Evolutionary conservation across 2,113 vertebrate genomes (phyloP).

Genomic region (Ondatra zibethicus): DNA sequence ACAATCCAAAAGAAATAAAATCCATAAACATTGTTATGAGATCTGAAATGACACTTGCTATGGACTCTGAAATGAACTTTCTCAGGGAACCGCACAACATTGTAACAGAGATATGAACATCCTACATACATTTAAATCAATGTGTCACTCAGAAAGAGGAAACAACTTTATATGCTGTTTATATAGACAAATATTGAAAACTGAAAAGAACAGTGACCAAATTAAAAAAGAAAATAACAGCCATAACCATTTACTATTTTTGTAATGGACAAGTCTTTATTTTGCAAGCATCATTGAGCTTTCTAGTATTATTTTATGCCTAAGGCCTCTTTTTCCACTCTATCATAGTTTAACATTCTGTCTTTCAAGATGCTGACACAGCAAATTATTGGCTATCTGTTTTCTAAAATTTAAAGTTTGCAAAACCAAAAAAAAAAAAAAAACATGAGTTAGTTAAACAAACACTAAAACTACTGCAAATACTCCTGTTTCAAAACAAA

Average conservation of each 20-base stretch:
- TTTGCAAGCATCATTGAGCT: slow-evolving; percentile 49
- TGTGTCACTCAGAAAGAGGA: neutral
- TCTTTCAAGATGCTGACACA: slow-evolving; percentile 41
- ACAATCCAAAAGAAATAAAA: neutral
- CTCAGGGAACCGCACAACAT: neutral
- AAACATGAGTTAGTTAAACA: neutral
- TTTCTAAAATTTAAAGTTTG: slow-evolving; percentile 18
- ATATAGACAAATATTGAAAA: neutral
- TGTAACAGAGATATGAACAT: neutral
- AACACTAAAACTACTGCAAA: neutral
- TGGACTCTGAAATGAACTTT: neutral
- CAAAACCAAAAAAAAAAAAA: neutral
- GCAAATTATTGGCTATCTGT: neutral
- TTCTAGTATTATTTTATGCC: slow-evolving; percentile 37
- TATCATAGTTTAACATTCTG: neutral
- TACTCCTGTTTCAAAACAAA: slow-evolving; percentile 5
- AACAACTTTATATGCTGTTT: neutral
- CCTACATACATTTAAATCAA: neutral
- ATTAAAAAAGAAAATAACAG: neutral
- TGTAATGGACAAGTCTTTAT: slow-evolving; percentile 2
- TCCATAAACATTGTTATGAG: neutral
- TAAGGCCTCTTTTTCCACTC: neutral
- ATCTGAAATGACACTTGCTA: neutral
- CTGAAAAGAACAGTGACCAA: neutral
- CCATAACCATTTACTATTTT: neutral